phyloP scores from a whole-genome alignment of 2,113 vertebrate species.

The Bettongia penicillata region DNA sequence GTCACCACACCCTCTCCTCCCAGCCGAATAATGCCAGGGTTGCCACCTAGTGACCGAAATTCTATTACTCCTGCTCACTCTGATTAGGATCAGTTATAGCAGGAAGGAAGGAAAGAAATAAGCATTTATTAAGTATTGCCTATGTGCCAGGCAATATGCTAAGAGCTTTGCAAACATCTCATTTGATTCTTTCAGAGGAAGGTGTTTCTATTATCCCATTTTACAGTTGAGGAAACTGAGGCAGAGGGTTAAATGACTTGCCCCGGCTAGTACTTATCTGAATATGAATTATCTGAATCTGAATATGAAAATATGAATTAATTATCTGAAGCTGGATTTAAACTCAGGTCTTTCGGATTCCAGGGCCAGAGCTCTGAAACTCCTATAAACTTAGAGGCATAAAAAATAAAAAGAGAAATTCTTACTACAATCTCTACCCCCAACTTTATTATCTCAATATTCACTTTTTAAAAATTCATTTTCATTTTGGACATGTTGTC shows the following conservation, averaged over 20 bases:
- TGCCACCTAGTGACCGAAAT: neutral
- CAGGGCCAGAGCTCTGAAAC: neutral
- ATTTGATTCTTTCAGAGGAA: neutral
- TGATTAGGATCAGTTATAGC: neutral
- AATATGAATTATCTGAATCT: too few species aligned
- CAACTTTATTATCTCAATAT: neutral
- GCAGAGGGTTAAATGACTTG: neutral
- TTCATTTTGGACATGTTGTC: neutral
- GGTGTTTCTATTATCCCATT: neutral
- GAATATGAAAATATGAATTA: too few species aligned
- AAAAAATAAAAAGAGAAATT: neutral
- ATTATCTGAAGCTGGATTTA: neutral
- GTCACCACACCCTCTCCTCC: neutral
- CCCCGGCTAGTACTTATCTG: too few species aligned
- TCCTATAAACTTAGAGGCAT: neutral
- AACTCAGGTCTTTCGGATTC: neutral
- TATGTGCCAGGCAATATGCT: neutral
- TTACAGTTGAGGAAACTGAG: neutral
- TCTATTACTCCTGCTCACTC: neutral
- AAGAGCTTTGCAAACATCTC: neutral
- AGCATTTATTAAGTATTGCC: neutral
- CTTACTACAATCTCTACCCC: neutral
- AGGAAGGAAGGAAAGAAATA: neutral
- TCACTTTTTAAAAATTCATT: neutral
- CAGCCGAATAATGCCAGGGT: neutral